phyloP scores from a whole-genome alignment of 2,888 invertebrate genomes.

The Chymomyza amoena region DNA sequence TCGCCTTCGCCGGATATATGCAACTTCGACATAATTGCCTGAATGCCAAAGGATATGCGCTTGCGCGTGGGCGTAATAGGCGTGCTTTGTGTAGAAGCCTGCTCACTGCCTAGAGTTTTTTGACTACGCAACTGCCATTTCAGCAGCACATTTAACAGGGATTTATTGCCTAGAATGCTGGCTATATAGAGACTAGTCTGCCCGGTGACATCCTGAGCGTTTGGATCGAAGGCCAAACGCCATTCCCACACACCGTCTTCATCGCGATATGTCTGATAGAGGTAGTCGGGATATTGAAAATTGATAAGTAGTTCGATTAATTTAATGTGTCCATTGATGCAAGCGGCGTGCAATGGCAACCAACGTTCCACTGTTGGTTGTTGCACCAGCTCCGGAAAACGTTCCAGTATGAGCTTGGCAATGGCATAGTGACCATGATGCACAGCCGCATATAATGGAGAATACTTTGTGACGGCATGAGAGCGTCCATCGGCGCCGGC shows the following conservation, averaged over 20 bases:
- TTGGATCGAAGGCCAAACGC: conserved; percentile 93
- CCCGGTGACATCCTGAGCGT: conserved; percentile 92
- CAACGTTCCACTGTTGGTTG: conserved; percentile 94
- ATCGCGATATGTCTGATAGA: conserved; percentile 85
- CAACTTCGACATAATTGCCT: conserved; percentile 90
- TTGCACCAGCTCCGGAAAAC: conserved; percentile 91
- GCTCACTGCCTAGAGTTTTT: conserved; percentile 71
- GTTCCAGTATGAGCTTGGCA: conserved; percentile 85
- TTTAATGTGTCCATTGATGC: conserved; percentile 90
- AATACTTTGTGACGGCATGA: conserved; percentile 94
- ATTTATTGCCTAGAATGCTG: conserved; percentile 89
- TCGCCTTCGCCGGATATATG: conserved; percentile 82
- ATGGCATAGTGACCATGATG: conserved; percentile 91
- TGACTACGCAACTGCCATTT: conserved; percentile 83
- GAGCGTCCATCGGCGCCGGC: conserved; percentile 92
- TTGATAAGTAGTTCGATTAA: conserved; percentile 89
- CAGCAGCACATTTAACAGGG: conserved; percentile 87
- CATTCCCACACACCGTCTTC: conserved; percentile 88
- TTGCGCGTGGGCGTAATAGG: conserved; percentile 81
- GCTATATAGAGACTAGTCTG: conserved; percentile 95
- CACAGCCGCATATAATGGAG: conserved; percentile 93
- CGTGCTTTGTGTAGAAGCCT: conserved; percentile 65
- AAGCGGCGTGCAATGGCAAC: conserved; percentile 95
- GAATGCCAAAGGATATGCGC: conserved; percentile 92
- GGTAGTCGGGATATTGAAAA: conserved; percentile 88